Conservation (phyloP, 2,797 vertebrate species). For the Lepus townsendii region DNA sequence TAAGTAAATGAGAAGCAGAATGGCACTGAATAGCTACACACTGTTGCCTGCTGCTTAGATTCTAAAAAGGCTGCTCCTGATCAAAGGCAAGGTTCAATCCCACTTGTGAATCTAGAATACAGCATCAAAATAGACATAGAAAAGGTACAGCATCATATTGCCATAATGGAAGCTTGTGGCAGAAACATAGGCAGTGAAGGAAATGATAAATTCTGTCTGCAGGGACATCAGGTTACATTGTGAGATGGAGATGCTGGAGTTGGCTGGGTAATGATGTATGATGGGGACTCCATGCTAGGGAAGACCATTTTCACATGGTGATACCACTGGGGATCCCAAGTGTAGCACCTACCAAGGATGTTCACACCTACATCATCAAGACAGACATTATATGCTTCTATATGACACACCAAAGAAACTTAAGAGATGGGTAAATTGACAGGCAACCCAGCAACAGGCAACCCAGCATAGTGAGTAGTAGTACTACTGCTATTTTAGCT, state of each 20-base stretch:
- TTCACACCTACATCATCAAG: neutral
- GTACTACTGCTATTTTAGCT: neutral
- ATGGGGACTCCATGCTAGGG: neutral
- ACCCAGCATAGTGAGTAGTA: neutral
- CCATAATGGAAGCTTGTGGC: neutral
- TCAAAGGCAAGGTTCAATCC: neutral
- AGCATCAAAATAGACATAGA: neutral
- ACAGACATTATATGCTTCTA: neutral
- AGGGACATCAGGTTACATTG: too few relatives aligned
- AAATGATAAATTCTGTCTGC: neutral
- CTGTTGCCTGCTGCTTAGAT: neutral
- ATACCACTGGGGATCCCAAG: fast-evolving
- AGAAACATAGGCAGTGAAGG: neutral
- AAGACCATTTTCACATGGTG: fast-evolving
- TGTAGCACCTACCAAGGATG: neutral
- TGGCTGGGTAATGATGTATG: fast-evolving
- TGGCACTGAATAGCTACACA: neutral
- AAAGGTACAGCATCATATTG: neutral
- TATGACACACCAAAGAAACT: neutral
- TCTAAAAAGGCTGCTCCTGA: neutral
- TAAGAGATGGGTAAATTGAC: neutral
- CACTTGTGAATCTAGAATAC: neutral
- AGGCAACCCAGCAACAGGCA: neutral
- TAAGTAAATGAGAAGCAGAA: neutral
- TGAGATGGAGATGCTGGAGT: neutral